Percentiles rank a stretch among this genome's conserved stretches.
These are phyloP conservation scores for Apotomis turbidana DNA, from an alignment of 2,888 invertebrate species.

Conservation along the genomic window DNA sequence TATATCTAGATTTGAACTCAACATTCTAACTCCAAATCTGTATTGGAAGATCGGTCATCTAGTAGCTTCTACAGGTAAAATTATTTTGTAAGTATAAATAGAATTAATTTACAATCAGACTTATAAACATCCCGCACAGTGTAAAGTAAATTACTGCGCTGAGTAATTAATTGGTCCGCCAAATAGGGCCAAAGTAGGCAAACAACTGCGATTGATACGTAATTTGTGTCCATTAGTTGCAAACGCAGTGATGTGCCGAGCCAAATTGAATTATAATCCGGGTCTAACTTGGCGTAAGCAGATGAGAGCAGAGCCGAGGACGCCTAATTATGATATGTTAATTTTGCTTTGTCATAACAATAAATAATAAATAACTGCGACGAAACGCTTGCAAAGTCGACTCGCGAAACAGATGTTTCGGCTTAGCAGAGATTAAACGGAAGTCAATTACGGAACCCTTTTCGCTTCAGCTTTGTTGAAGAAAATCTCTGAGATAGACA, in stretches of 20 bases:
- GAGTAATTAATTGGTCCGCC: conserved; percentile 16
- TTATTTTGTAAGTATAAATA: conserved; percentile 14
- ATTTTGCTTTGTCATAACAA: conserved; percentile 60
- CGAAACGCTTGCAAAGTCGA: conserved; percentile 50
- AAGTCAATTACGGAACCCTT: conserved; percentile 38
- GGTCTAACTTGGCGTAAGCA: conserved; percentile 54
- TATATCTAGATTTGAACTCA: neutral
- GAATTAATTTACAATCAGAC: conserved; percentile 18
- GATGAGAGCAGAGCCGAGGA: conserved; percentile 60
- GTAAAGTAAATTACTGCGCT: conserved; percentile 9
- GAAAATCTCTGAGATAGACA: conserved; percentile 4
- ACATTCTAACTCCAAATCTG: neutral
- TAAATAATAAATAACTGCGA: too few relatives aligned
- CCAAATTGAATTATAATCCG: conserved; percentile 64
- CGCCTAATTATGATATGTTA: conserved; percentile 65
- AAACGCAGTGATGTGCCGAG: conserved; percentile 48
- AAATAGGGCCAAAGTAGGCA: conserved; percentile 13
- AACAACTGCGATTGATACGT: conserved; percentile 25
- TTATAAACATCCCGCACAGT: conserved; percentile 16
- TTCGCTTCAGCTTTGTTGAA: conserved; percentile 16
- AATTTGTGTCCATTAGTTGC: conserved; percentile 30
- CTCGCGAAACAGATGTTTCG: conserved; percentile 47
- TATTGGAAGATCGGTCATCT: conserved; percentile 7
- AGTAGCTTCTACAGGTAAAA: conserved; percentile 8
- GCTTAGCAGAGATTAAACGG: conserved; percentile 41